A percentile compares a stretch with the other conserved stretches of the same genome.
phyloP scores from a whole-genome alignment of 2,113 vertebrate species.

The Manacus vitellinus region DNA sequence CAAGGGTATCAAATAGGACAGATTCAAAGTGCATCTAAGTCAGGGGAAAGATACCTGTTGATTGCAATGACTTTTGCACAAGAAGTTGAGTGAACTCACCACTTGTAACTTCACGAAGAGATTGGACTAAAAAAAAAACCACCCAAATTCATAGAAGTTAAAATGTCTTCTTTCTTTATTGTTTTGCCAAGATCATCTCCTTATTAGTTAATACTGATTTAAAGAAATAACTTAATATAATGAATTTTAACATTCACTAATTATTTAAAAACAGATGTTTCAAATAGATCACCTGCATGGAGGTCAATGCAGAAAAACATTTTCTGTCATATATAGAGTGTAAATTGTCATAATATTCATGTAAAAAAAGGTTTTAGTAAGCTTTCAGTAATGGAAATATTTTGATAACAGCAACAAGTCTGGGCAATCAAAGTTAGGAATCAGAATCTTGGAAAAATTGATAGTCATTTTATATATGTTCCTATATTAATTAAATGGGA shows the following conservation, averaged over 20 bases:
- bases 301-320: background rate
- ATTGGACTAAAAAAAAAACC: background rate
- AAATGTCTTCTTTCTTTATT: background rate
- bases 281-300: background rate
- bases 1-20: background rate
- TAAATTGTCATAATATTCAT: background rate
- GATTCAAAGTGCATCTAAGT: background rate
- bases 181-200: fast-evolving
- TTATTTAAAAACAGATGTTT: background rate
- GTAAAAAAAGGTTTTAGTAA: background rate
- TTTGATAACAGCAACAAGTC: background rate
- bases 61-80: background rate
- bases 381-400: background rate
- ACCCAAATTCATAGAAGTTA: background rate
- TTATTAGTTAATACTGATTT: background rate
- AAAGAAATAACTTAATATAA: background rate
- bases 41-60: background rate
- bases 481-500: background rate
- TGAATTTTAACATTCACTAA: background rate
- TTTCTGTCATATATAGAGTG: background rate
- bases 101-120: background rate
- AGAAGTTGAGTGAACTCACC: background rate
- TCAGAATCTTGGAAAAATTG: background rate
- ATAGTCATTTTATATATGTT: background rate
- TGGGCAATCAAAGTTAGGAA: background rate